Evolutionary conservation across 2,888 invertebrate genomes (phyloP), one percentile per base, ranked within the genome.

Genomic region (Beris morrisii): DNA sequence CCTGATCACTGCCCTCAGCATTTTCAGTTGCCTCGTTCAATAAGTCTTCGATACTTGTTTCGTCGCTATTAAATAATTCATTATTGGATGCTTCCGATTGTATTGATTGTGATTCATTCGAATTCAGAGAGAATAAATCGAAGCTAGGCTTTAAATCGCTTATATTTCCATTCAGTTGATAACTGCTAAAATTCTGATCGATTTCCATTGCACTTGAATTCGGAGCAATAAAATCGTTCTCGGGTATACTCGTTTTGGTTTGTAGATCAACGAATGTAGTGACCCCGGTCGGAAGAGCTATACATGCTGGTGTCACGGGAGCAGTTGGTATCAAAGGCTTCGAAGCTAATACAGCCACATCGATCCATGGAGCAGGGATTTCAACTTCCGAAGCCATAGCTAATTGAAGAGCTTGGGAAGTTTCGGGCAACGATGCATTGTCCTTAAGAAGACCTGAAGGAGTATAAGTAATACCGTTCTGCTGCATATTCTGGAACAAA

Each of bases 381-480:
- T 91, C 91, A 70, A 90, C 86, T 74, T 91, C 90, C 44, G 89
- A 88, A 0, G 90, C 90, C 72, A 89, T 81, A 4, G 90, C 89
- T 72, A 91, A 78, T 74, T 91, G 88, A 72, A 90, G 83, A 0
- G 90, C 90, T 78, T 85, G 85, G 1, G 83, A 83, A 55, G 82
- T 81, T 70, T 80, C 77, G 7, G 70, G 57, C 38, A 52, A 5
- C 22, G 50, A 11, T 15, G 4, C 30, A 48, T 12, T 6, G 5
- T 13, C 48, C 12, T 48, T 48, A 11, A 48, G 15, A 12, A 12
- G 5, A 48, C 5, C 12, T 48, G 48, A 5, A n/a, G 46, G 52
- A n/a, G 31, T 48, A 38, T 38, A 38, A 7, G 38, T 9, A 9
- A 38, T 38, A 22, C 22, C 22, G 38, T 12, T 54, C 28, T 22